These are phyloP conservation scores for Pelusios castaneus DNA, from an alignment of 2,113 vertebrate genomes.

Conservation along the genomic window DNA sequence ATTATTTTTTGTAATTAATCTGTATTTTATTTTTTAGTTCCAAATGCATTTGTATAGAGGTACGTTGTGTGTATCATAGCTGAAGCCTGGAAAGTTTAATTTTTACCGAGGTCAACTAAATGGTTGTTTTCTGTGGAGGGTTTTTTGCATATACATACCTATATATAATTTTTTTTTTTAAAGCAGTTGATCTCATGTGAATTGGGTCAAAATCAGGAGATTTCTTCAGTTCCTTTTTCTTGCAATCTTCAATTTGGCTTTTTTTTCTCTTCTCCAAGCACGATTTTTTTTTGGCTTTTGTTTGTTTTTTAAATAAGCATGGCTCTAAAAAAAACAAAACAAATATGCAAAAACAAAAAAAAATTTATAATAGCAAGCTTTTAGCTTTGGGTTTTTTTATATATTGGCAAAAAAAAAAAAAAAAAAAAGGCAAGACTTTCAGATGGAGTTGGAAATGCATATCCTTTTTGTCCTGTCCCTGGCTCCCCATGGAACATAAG, in stretches of 20 bases:
- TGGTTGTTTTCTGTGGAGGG: background rate
- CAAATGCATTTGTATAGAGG: slow-evolving; percentile 17
- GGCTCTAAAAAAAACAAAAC: background rate
- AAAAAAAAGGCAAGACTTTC: background rate
- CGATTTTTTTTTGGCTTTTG: background rate
- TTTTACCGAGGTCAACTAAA: slow-evolving; percentile 1
- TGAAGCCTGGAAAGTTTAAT: background rate
- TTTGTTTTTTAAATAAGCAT: background rate
- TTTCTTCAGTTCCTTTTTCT: background rate
- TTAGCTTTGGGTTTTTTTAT: background rate
- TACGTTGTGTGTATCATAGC: slow-evolving; percentile 26
- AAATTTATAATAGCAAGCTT: background rate
- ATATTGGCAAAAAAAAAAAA: background rate
- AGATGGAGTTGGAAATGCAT: background rate
- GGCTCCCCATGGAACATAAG: background rate
- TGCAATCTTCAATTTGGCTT: background rate
- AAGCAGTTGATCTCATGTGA: background rate
- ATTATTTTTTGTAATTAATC: slow-evolving; percentile 6
- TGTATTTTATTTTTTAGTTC: slow-evolving; percentile 12
- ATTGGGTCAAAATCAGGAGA: background rate
- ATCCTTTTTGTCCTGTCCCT: background rate
- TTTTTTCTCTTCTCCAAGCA: background rate
- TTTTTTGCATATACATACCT: background rate
- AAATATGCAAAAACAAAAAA: background rate
- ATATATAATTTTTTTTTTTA: background rate